These are phyloP conservation scores for Ochotona curzoniae DNA, from an alignment of 2,113 vertebrate species.

Conservation along the genomic window DNA sequence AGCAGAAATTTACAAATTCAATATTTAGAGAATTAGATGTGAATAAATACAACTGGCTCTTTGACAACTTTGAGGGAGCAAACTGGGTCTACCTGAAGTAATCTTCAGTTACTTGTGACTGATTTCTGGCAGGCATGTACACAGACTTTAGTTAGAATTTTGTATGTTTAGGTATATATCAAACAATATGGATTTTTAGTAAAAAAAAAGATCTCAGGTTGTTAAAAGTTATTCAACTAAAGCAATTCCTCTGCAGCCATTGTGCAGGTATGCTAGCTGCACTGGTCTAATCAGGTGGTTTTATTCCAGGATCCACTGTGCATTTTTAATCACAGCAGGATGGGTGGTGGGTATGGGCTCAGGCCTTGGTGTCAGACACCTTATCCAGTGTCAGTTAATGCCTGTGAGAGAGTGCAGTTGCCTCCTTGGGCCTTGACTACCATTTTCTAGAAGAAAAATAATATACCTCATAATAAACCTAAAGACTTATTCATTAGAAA, in stretches of 20 bases:
- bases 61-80: fast-evolving
- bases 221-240: not conserved
- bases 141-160: not conserved
- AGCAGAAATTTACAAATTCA: not conserved
- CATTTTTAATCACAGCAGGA: too few species aligned
- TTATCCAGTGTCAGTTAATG: too few species aligned
- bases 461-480: too few species aligned
- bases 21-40: not conserved
- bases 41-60: not conserved
- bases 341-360: fast-evolving
- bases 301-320: not conserved
- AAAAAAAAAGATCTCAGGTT: not conserved
- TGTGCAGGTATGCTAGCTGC: not conserved
- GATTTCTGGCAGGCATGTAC: not conserved
- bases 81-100: not conserved
- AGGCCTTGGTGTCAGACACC: too few species aligned
- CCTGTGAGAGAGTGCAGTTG: not conserved
- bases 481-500: too few species aligned
- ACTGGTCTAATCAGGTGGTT: too few species aligned
- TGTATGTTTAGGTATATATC: not conserved
- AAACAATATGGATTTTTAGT: not conserved
- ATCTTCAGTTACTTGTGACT: not conserved
- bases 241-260: fast-evolving
- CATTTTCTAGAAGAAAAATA: not conserved
- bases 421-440: not conserved